Conservation (phyloP, 2,888 invertebrate species). For the Perithous albicinctus region DNA sequence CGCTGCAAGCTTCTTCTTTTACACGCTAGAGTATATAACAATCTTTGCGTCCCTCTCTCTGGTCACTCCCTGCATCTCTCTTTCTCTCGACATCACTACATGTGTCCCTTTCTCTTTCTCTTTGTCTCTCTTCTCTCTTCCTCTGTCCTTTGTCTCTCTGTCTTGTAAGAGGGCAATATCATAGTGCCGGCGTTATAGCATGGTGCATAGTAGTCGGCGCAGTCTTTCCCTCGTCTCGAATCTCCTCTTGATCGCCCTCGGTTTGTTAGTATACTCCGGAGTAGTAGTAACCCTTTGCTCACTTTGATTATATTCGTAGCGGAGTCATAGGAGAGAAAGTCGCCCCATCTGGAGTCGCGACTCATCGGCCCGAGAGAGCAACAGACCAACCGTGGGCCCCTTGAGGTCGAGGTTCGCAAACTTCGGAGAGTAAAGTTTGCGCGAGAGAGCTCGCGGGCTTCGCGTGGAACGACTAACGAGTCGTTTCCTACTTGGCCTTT, state of each 20-base stretch:
- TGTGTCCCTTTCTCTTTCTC: no score
- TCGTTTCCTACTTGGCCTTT: conserved; percentile 81
- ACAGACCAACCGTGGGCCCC: not conserved
- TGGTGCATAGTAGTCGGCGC: not conserved
- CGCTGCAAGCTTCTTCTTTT: conserved; percentile 3
- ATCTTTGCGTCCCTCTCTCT: not conserved
- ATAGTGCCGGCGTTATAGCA: not conserved
- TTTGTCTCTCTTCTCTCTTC: not conserved
- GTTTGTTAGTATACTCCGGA: not conserved
- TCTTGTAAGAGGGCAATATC: not conserved
- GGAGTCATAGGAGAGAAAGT: conserved; percentile 33
- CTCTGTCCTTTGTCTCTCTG: not conserved
- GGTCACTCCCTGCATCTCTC: no score
- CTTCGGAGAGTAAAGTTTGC: conserved; percentile 62
- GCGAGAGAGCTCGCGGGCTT: conserved; percentile 43
- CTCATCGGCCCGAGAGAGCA: not conserved
- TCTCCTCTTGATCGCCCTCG: conserved; percentile 9
- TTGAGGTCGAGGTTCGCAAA: conserved; percentile 61
- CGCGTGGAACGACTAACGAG: conserved; percentile 77
- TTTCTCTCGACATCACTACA: no score
- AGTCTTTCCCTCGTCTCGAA: conserved; percentile 21
- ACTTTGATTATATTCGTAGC: not conserved
- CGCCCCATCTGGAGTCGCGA: not conserved
- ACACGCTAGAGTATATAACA: not conserved
- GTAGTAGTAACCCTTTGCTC: not conserved